phyloP scores from a whole-genome alignment of 2,888 invertebrate species.

The Blomia tropicalis region DNA sequence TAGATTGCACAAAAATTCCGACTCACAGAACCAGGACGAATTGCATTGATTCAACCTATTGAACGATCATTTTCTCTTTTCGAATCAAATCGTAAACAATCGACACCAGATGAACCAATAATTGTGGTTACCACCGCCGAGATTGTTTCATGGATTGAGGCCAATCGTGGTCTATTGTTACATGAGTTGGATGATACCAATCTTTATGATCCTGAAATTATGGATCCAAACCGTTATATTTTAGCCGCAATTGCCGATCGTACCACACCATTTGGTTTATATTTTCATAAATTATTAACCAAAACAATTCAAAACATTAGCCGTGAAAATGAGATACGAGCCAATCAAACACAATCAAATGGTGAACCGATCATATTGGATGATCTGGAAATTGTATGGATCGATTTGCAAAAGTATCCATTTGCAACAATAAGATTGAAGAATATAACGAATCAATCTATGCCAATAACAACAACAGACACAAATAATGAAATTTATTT shows the following conservation, averaged over 20 bases:
- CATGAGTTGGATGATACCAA: constrained; percentile 28
- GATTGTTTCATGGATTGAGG: constrained; percentile 27
- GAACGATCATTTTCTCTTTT: neutral
- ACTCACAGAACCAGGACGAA: constrained; percentile 7
- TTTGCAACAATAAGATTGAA: constrained; percentile 18
- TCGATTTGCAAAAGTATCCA: constrained; percentile 28
- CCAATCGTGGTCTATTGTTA: constrained; percentile 25
- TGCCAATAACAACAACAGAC: neutral
- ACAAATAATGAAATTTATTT: constrained; percentile 24
- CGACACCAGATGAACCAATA: neutral
- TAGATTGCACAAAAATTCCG: constrained; percentile 4
- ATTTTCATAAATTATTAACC: constrained; percentile 27
- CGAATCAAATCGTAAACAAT: neutral
- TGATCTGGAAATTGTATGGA: constrained; percentile 28
- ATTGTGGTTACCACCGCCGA: constrained; percentile 22
- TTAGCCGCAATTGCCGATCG: constrained; percentile 28
- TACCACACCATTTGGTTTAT: constrained; percentile 27
- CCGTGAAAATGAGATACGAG: constrained; percentile 4
- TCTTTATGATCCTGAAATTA: constrained; percentile 27
- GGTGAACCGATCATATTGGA: neutral
- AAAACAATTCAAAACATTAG: constrained; percentile 27
- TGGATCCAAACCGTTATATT: constrained; percentile 25
- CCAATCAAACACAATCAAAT: neutral
- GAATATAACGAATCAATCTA: neutral
- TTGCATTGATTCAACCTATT: neutral